phyloP scores from a whole-genome alignment of 2,888 invertebrate genomes.

The Teleiodes luculella region DNA sequence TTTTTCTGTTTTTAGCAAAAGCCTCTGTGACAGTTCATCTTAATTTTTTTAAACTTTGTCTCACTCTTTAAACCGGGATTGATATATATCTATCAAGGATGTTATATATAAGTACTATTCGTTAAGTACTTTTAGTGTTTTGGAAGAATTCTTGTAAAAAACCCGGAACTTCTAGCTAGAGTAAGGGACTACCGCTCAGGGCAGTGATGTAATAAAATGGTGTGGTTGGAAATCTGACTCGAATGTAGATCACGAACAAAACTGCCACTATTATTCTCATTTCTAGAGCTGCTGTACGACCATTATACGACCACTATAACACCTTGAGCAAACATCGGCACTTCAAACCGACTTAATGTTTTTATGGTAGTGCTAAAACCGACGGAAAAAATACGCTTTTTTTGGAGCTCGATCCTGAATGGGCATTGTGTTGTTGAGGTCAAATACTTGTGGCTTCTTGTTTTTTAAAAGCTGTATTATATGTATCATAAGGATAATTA shows the following conservation, averaged over 20 bases:
- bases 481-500: not conserved
- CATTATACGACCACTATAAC: slow-evolving; percentile 10
- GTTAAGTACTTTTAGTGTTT: too few relatives aligned
- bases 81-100: too few relatives aligned
- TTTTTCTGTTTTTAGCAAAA: too few relatives aligned
- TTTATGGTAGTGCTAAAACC: slow-evolving; percentile 41
- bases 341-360: slow-evolving; percentile 26
- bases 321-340: slow-evolving; percentile 15
- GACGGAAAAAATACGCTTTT: not conserved
- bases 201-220: too few relatives aligned
- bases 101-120: too few relatives aligned
- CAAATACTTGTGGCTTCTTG: slow-evolving; percentile 8
- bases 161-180: too few relatives aligned
- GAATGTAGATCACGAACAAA: slow-evolving; percentile 1
- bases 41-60: too few relatives aligned
- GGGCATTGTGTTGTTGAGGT: slow-evolving; percentile 7
- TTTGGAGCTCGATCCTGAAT: not conserved
- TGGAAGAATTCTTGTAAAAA: too few relatives aligned
- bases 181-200: too few relatives aligned
- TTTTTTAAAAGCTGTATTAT: not conserved
- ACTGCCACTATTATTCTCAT: not conserved
- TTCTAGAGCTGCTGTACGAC: slow-evolving; percentile 7
- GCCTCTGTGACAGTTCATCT: too few relatives aligned
- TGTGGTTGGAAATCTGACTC: not conserved
- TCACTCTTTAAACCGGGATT: too few relatives aligned